A percentile compares a stretch with the other conserved stretches of the same genome.
phyloP scores from a whole-genome alignment of 2,888 invertebrate genomes.

The Mimas tiliae region DNA sequence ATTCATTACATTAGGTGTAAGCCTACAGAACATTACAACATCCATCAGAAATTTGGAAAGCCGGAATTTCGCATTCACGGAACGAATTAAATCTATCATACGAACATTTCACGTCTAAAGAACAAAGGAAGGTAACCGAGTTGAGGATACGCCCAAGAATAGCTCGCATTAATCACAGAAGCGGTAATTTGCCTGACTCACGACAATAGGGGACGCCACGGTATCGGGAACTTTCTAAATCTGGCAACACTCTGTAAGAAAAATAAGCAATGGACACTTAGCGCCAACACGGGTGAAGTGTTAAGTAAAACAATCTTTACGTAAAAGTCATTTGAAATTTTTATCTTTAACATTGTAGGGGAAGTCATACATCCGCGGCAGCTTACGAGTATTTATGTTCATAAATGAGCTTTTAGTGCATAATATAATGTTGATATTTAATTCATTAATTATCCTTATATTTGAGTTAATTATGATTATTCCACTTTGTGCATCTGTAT shows the following conservation, averaged over 20 bases:
- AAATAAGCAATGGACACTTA: conserved; percentile 56
- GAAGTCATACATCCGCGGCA: too few species aligned
- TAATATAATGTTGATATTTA: too few species aligned
- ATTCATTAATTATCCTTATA: too few species aligned
- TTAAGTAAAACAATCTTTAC: conserved; percentile 40
- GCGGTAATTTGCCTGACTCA: conserved; percentile 81
- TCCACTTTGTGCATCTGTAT: too few species aligned
- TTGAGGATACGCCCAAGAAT: conserved; percentile 70
- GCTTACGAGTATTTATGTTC: too few species aligned
- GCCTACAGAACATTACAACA: not conserved
- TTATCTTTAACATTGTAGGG: too few species aligned
- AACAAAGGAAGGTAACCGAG: conserved; percentile 66
- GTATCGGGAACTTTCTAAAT: conserved; percentile 76
- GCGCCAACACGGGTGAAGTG: conserved; percentile 42
- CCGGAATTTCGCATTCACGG: conserved; percentile 17
- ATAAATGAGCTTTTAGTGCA: too few species aligned
- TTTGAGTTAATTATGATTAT: too few species aligned
- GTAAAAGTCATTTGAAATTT: not conserved
- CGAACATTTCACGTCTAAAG: conserved; percentile 42
- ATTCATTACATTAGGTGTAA: not conserved
- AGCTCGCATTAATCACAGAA: conserved; percentile 79
- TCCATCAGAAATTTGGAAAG: conserved; percentile 8
- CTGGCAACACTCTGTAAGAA: conserved; percentile 65
- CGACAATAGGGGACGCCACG: conserved; percentile 72
- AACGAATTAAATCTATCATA: conserved; percentile 26